Evolutionary conservation across 2,888 invertebrate genomes (phyloP).

Genomic region (Ischnus inquisitorius): DNA sequence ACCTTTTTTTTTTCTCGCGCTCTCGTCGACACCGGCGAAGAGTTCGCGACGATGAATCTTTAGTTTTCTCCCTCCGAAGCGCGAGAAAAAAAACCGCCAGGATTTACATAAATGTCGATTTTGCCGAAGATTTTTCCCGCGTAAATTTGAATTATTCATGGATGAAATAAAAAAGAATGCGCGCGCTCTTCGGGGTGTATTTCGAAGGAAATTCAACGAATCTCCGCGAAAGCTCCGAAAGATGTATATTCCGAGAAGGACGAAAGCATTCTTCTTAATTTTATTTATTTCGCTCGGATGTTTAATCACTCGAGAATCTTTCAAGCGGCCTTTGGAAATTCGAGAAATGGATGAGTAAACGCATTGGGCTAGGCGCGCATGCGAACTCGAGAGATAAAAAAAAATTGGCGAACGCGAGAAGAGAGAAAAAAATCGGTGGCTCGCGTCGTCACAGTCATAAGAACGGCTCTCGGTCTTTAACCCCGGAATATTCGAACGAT

Average conservation of each 20-base stretch:
- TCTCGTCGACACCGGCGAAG: conserved; percentile 10
- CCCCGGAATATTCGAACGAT: conserved; percentile 71
- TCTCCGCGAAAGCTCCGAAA: not conserved
- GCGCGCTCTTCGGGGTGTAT: not conserved
- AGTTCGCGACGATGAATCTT: conserved; percentile 6
- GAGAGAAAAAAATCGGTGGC: conserved; percentile 50
- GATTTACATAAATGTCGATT: conserved; percentile 30
- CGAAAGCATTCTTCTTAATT: conserved; percentile 1
- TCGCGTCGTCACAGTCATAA: conserved; percentile 74
- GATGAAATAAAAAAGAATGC: not conserved
- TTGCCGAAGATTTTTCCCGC: conserved; percentile 17
- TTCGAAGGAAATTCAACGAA: conserved; percentile 11
- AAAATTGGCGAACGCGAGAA: conserved; percentile 73
- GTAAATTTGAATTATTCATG: conserved; percentile 21
- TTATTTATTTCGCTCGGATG: conserved; percentile 26
- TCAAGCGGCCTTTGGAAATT: conserved; percentile 70
- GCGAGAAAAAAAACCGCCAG: not conserved
- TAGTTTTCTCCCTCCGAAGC: conserved; percentile 3
- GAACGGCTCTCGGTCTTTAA: conserved; percentile 78
- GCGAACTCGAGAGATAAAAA: conserved; percentile 63
- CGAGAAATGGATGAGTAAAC: conserved; percentile 68
- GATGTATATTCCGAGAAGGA: conserved; percentile 37
- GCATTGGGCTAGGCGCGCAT: conserved; percentile 6
- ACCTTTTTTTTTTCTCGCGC: conserved; percentile 18
- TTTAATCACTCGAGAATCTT: conserved; percentile 75